Evolutionary conservation across 2,888 invertebrate species (phyloP), one percentile per base, ranked within the genome.

Genomic region (Agrilus cyanescens): DNA sequence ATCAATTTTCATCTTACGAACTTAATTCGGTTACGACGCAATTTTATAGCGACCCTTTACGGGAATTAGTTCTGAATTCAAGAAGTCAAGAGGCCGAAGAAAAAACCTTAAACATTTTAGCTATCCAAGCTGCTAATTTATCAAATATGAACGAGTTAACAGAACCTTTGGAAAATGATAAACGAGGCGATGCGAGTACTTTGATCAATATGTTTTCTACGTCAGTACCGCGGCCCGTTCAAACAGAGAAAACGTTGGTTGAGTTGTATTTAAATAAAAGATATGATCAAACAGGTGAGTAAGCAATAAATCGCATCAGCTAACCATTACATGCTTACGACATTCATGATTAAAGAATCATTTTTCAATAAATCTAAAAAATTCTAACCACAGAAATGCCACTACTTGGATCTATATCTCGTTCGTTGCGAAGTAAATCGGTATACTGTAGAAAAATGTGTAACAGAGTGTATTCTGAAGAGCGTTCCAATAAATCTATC

Each of bases 371-470:
- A 25, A 10, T 1, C 8, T 10, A 25, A 25, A 3, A 25, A 25
- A 25, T 10, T 25, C 3, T 10, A 25, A 25, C 10, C 10, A 10
- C 25, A 73, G 79, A 78, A 43, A 72, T 72, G 0, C 78, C 79
- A n/a, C 63, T 81, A 31, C 61, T 82, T 46, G 82, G 82, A 0
- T 75, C 79, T 41, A 70, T 81, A 1, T 79, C 81, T 0, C 68
- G 82, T 37, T 76, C 77, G 3, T 70, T 78, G 8, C 65, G 82
- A n/a, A 82, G 81, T 0, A 76, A 80, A 41, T 77, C 80, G 1
- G 81, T 25, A 2, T 25, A 25, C 25, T 25, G 25, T 10, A 25
- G 25, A 25, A 25, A 25, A 39, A 16, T 39, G 32, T 39, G 12
- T 13, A 32, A 30, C 30, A 12, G 29, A 39, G 12, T 39, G 6